Evolutionary conservation across 2,888 invertebrate species (phyloP), one percentile per base, ranked within the genome.

Genomic region (Campoplex nolae): DNA sequence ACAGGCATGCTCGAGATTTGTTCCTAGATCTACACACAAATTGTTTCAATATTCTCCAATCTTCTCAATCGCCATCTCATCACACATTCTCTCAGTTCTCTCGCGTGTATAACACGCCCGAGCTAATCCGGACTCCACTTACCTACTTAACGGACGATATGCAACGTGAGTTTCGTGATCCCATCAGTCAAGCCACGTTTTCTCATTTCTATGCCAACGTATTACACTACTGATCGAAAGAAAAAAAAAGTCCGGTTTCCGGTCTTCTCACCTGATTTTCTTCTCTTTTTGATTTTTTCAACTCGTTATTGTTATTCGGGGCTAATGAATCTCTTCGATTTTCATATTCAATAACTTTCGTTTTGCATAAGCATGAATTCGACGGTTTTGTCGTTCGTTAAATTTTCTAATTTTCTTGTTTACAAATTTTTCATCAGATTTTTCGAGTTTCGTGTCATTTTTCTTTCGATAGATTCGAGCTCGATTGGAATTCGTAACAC

Each of bases 61-160:
- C 84, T 88, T 45, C 67, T 65, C 67, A 68, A 81, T 79, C 73
- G 65, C 84, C 51, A 74, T 80, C 73, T 84, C 78, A 75, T 78
- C 78, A 76, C 84, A 79, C 84, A 79, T 87, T 86, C 88, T 85
- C 82, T 77, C 80, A 70, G 70, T 70, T 70, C 67, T 88, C 88
- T 88, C 88, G 88, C 88, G 88, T 88, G 89, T 88, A 88, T 62
- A 76, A 83, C 82, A 90, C 90, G 89, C 90, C 87, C 89, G 88
- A 91, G 90, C 88, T 90, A 89, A 88, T 84, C 88, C 89, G 87
- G 88, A 91, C 88, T 91, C 91, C 89, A 91, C 91, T 91, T 91
- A 91, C 90, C 91, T 91, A 91, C 90, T 91, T 91, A 91, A 89
- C 89, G 89, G 87, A 84, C 84, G 89, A 88, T 88, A 91, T 86